Evolutionary conservation across 2,888 invertebrate genomes (phyloP).

Genomic region (Drosophila aldrichi): DNA sequence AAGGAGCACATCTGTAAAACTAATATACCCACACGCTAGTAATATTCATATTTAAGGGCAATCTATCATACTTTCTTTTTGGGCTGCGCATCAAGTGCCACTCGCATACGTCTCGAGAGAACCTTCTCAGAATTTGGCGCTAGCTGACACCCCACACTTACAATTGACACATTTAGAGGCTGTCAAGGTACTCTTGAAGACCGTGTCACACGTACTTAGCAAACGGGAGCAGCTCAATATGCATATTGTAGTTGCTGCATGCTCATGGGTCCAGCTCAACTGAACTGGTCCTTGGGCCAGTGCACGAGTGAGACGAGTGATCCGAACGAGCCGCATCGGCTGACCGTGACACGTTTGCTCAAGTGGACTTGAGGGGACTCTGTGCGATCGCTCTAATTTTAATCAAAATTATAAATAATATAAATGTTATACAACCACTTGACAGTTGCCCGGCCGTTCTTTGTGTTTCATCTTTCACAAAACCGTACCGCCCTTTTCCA

Average conservation of each 20-base stretch:
- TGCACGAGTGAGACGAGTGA: neutral
- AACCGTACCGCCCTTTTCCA: conserved; percentile 70
- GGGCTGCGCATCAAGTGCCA: conserved; percentile 17
- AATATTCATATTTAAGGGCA: conserved; percentile 3
- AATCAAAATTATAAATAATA: conserved; percentile 75
- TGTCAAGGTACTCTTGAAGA: conserved; percentile 28
- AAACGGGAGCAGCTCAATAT: conserved; percentile 36
- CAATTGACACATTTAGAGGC: conserved; percentile 20
- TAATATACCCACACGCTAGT: neutral
- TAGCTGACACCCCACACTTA: conserved; percentile 54
- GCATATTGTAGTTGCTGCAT: neutral
- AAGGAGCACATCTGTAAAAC: neutral
- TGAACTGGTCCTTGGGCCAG: neutral
- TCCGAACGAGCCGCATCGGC: conserved; percentile 4
- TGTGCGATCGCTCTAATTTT: conserved; percentile 69
- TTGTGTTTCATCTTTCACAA: conserved; percentile 75
- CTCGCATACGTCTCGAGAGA: conserved; percentile 7
- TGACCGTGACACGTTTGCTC: conserved; percentile 35
- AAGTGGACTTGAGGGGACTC: conserved; percentile 30
- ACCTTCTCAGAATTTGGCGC: conserved; percentile 59
- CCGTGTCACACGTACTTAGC: conserved; percentile 48
- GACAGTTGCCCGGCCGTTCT: conserved; percentile 50
- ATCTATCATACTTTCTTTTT: neutral
- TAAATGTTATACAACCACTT: conserved; percentile 67
- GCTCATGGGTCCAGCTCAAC: no score